Conservation (phyloP, 1,140 invertebrate genomes). For the Drosophila grimshawi region DNA sequence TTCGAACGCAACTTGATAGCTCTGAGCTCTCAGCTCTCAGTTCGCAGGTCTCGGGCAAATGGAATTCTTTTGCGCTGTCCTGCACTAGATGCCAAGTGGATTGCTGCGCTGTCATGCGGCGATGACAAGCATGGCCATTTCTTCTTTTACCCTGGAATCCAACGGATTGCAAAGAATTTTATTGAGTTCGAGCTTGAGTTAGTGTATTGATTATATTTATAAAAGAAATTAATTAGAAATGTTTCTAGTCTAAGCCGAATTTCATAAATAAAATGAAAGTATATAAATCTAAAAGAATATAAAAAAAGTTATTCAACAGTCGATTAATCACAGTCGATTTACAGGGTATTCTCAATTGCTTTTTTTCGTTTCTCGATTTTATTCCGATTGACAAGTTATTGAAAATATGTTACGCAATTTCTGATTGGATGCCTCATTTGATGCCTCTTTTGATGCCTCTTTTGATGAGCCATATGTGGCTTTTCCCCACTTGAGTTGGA, state of each 20-base stretch:
- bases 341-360: constrained; percentile 6
- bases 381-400: constrained; percentile 40
- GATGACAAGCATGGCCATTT: constrained; percentile 12
- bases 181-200: background rate
- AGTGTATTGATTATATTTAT: no score
- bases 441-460: constrained; percentile 3
- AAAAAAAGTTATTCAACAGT: no score
- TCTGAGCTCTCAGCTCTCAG: constrained; percentile 4
- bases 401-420: constrained; percentile 24
- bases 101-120: constrained; percentile 23
- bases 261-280: no score
- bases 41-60: constrained; percentile 11
- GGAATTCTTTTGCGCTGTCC: constrained; percentile 36
- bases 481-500: background rate
- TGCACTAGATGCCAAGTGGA: constrained; percentile 16
- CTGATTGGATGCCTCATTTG: constrained; percentile 45
- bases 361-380: background rate
- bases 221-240: no score
- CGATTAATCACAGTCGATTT: no score
- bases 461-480: constrained; percentile 31
- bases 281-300: no score
- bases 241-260: no score
- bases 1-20: constrained; percentile 68
- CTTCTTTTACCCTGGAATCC: constrained; percentile 10
- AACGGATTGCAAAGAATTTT: background rate